phyloP scores from a whole-genome alignment of 2,113 vertebrate species.

The Chascanopsetta lugubris region DNA sequence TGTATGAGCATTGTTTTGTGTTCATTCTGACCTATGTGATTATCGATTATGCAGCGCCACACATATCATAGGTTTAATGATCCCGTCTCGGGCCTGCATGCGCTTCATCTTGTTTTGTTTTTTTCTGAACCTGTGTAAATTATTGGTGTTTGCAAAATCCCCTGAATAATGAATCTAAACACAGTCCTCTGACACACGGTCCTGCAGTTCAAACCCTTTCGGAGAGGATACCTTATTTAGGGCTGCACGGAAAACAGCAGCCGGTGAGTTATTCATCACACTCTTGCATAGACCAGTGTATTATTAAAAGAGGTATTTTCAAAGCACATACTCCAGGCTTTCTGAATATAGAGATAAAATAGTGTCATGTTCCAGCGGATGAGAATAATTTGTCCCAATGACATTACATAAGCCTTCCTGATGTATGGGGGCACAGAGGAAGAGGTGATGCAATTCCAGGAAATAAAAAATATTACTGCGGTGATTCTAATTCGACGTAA shows the following conservation, averaged over 20 bases:
- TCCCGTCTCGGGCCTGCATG: no score
- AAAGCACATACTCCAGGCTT: background rate
- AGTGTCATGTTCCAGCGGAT: conserved; percentile 6
- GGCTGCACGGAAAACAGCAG: no score
- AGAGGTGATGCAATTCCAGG: conserved; percentile 44
- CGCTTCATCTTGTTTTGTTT: background rate
- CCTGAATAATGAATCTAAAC: background rate
- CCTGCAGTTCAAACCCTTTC: no score
- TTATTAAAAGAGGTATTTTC: background rate
- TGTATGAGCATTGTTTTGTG: no score
- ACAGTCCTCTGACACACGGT: no score
- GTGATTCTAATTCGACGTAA: conserved; percentile 40
- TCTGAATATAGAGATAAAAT: conserved; percentile 4
- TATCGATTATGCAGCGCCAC: no score
- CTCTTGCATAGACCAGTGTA: no score
- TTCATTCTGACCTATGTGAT: no score
- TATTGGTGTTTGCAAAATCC: background rate
- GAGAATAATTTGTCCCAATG: conserved; percentile 21
- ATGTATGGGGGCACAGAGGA: background rate
- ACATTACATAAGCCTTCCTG: conserved; percentile 20
- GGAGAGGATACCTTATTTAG: no score
- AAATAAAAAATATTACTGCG: conserved; percentile 29
- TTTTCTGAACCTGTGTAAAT: background rate
- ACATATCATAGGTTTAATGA: no score
- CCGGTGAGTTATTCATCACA: no score